A percentile compares a stretch with the other conserved stretches of the same genome.
phyloP scores from a whole-genome alignment of 2,797 vertebrate species.

The Lepilemur ruficaudatus region DNA sequence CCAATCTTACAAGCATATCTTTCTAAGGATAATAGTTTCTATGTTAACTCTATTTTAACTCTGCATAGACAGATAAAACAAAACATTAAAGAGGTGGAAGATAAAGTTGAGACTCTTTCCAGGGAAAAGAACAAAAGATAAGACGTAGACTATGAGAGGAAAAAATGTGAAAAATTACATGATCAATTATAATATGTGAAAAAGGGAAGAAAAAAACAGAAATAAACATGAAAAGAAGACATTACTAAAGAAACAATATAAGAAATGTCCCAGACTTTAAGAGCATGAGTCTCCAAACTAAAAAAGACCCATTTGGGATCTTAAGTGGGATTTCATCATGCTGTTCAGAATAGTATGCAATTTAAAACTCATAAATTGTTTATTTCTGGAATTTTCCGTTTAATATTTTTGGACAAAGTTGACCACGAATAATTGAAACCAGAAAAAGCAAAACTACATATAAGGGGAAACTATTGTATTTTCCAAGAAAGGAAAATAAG shows the following conservation, averaged over 20 bases:
- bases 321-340: too few relatives aligned
- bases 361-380: background rate
- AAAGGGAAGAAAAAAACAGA: background rate
- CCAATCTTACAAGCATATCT: background rate
- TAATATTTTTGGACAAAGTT: background rate
- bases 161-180: background rate
- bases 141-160: background rate
- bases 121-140: slow-evolving; percentile 1
- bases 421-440: background rate
- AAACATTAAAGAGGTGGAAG: slow-evolving; percentile 2
- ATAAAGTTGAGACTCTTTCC: background rate
- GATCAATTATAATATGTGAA: background rate
- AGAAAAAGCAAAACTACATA: background rate
- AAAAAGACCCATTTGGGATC: background rate
- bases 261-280: background rate
- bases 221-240: background rate
- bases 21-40: background rate
- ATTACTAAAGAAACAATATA: background rate
- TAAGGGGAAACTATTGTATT: background rate
- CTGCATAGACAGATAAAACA: background rate
- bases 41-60: background rate
- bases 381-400: background rate
- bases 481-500: slow-evolving; percentile 29
- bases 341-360: background rate
- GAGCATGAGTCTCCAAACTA: background rate